Evolutionary conservation across 2,888 invertebrate genomes (phyloP), one percentile per base, ranked within the genome.

Genomic region (Melinopterus prodromus): DNA sequence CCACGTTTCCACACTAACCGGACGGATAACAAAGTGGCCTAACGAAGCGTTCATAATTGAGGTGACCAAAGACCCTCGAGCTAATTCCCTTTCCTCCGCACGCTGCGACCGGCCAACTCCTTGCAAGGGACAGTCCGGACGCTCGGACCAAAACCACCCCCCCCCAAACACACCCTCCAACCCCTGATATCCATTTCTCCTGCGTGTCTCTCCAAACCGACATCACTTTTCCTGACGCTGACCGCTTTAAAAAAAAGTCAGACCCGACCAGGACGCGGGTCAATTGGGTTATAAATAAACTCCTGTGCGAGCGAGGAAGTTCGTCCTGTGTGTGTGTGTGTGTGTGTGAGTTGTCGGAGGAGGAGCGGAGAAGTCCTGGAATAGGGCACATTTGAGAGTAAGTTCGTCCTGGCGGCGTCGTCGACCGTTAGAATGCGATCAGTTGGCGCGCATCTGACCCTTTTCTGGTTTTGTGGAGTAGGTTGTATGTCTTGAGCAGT

Each of bases 201-300:
- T 53, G 53, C 53, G 53, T 53, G 53, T 53, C 53, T 53, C 53
- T 53, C 9, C 12, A 53, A 12, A 53, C 53, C 53, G 53, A 53
- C 53, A 53, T 53, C 53, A 53, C 53, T 53, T 53, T 53, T 53
- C 53, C 53, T 53, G 53, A 53, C 53, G 53, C 53, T 4, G 53
- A 53, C 53, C 53, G 53, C 53, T 53, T 53, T 53, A 53, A 74
- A 69, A 70, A 79, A 79, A 79, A 26, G 16, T 26, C 38, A 15
- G 36, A 35, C 36, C 69, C 35, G 53, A 36, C 16, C 53, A 70
- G 76, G 79, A 79, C 79, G 70, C 79, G 79, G 79, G 79, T 79
- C 79, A 79, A 79, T 79, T 79, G 79, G 79, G 79, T 79, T 79
- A 79, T 79, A 79, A 79, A 79, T 79, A 79, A 79, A 79, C 70